Base-by-base conservation (phyloP, 2,113 vertebrate species). In the Hydrochoerus hydrochaeris region DNA sequence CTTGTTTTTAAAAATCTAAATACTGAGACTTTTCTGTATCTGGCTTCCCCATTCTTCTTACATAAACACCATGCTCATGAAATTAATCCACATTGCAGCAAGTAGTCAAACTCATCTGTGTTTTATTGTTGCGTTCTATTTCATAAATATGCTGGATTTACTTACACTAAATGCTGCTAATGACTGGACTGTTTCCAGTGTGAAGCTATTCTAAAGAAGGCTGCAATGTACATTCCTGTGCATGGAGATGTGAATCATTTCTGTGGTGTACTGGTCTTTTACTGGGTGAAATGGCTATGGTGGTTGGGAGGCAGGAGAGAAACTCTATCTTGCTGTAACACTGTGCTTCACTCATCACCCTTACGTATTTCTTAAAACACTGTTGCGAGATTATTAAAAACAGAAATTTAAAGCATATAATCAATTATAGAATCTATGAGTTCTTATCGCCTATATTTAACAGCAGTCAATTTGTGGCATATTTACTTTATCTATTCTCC, bases 1-100 rank as follows among this genome's bases (percentile, higher is more conserved):
- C 20, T 57, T 75, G 28, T 83, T 52, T 69, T 83, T 7, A 24
- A 94, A 94, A 94, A 71, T 84, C 62, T 84, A 91, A 88, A 88
- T 65, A 77, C 5, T 77, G 28, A 83, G 41, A 67, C 24, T 77
- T 90, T 58, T 77, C 63, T 57, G 24, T 22, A 41, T 84, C 17
- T 88, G 24, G 63, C 26, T 52, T 91, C 38, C 6, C 16, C 19
- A 57, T 57, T 57, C 30, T 22, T 4, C 85, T 62, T 90, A 80
- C 9, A 91, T 60, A 7, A 92, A 80, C 9, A 22, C 16, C 63
- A 35, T 85, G 38, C 26, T 81, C 28, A 73, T 69, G 57, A 82
- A 67, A 67, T 60, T 60, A 19, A 54, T 69, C 52, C 81, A 54
- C 16, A 12, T 44, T 57, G 28, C 30, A 83, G 20, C 52, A 0